These are phyloP conservation scores for Taurulus bubalis DNA, from an alignment of 2,113 vertebrate genomes.

Conservation along the genomic window DNA sequence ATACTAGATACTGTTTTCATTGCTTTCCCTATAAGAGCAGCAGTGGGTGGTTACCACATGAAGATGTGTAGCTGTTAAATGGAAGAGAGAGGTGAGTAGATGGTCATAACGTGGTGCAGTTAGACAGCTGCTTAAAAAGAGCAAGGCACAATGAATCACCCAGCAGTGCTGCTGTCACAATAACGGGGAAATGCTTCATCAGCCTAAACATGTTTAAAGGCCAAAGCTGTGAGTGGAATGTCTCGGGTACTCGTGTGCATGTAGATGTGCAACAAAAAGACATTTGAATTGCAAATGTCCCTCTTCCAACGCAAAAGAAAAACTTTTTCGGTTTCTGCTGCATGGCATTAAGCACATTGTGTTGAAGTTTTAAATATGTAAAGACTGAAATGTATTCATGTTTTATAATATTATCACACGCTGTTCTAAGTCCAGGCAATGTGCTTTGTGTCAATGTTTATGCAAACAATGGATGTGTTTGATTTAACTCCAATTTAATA, in stretches of 20 bases:
- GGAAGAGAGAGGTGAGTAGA: slow-evolving; percentile 11
- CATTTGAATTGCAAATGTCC: background rate
- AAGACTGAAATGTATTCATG: background rate
- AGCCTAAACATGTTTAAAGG: slow-evolving; percentile 14
- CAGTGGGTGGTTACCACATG: background rate
- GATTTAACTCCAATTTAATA: slow-evolving; percentile 25
- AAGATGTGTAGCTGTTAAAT: slow-evolving; percentile 4
- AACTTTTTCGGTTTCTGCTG: background rate
- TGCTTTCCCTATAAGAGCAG: slow-evolving; percentile 3
- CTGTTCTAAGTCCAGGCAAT: background rate
- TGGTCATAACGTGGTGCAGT: slow-evolving; percentile 20
- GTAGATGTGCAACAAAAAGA: background rate
- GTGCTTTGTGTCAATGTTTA: slow-evolving; percentile 6
- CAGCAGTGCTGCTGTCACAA: slow-evolving; percentile 14
- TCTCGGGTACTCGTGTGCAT: background rate
- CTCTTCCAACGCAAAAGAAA: background rate
- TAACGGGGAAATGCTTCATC: background rate
- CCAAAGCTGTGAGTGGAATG: background rate
- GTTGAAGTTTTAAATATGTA: background rate
- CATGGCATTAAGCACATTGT: too few relatives aligned
- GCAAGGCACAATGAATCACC: slow-evolving; percentile 4
- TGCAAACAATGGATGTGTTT: background rate
- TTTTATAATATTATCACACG: background rate
- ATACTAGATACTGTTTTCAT: background rate
- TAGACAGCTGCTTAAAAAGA: slow-evolving; percentile 36